Evolutionary conservation across 2,888 invertebrate species (phyloP), one percentile per base, ranked within the genome.

Genomic region (Andrena chrysosceles): DNA sequence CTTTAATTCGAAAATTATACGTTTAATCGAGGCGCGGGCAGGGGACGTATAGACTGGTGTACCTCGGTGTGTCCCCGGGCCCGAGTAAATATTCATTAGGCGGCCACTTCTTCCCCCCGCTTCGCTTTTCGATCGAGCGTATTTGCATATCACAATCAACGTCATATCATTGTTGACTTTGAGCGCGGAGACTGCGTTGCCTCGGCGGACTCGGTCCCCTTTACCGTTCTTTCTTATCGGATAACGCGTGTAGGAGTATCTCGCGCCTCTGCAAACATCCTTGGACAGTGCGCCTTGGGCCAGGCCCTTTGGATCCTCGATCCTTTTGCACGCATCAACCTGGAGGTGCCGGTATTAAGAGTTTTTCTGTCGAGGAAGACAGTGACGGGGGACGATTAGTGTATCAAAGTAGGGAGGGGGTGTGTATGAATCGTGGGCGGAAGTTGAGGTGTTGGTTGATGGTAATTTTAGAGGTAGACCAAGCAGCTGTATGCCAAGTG

Each of bases 1-100:
- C 87, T 90, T 92, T 92, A 92, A 93, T 93, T 93, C 89, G 92
- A 93, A 91, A 93, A 93, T 93, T 93, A 93, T 92, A 92, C 93
- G 90, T 91, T 92, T 92, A 93, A 93, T 93, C 91, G 93, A 86
- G 85, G 89, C 60, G 59, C 74, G 52, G 85, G 62, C 75, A 64
- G 79, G 60, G 33, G 75, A 76, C 83, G 75, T 78, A 77, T 67
- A 85, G 64, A 54, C 81, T 70, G 77, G 81, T 75, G 83, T 87
- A 86, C 87, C 87, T 26, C 23, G 56, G 8, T 87, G 88, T 88
- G 86, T 90, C 87, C 83, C 83, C 77, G 74, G 78, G 81, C 76
- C 75, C 71, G 87, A 89, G 91, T 93, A 93, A 93, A 93, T 93
- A 93, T 93, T 93, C 93, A 93, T 93, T 93, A 93, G 89, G 88